phyloP scores from a whole-genome alignment of 2,113 vertebrate genomes.

The Cranoglanis bouderius region DNA sequence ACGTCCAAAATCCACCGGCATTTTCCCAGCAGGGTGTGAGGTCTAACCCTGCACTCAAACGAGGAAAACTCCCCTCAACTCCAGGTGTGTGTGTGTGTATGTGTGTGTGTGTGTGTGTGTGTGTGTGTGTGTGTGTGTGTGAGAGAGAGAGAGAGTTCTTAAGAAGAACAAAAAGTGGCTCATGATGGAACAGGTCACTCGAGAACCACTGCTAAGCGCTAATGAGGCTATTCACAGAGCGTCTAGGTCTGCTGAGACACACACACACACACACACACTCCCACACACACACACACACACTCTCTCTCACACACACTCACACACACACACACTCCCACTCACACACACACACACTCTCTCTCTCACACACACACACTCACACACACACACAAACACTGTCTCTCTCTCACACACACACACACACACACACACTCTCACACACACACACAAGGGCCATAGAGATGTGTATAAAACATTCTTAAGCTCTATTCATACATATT shows the following conservation, averaged over 20 bases:
- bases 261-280: not conserved
- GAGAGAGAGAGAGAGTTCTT: not conserved
- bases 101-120: conserved; percentile 16
- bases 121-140: conserved; percentile 16
- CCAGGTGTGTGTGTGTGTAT: not conserved
- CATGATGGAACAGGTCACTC: not conserved
- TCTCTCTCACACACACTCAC: too few species aligned
- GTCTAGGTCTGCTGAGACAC: not conserved
- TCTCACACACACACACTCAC: not conserved
- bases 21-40: too few species aligned
- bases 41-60: too few species aligned
- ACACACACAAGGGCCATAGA: not conserved
- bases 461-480: not conserved
- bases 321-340: too few species aligned
- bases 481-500: not conserved
- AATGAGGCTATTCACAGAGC: conserved; percentile 2
- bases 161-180: not conserved
- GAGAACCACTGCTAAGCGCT: not conserved
- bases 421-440: not conserved
- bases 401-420: not conserved
- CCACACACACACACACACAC: not conserved
- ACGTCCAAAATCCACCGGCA: too few species aligned
- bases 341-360: not conserved
- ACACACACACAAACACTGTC: not conserved
- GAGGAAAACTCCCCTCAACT: too few species aligned